Conservation (phyloP, 2,113 vertebrate species). For the human region GRCh38 chr5:115158501-115159000, state of each 20-base stretch:
- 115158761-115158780: not conserved
- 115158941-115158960: conserved; percentile 55
- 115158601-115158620: accelerated
- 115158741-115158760: not conserved
- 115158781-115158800: not conserved
- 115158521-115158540: not conserved
- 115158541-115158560: not conserved
- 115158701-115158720: conserved; percentile 8
- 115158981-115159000: conserved; percentile 49
- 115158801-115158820: not conserved
- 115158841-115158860: not conserved
- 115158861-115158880: not conserved
- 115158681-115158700: not conserved
- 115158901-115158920: not conserved
- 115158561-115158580: not conserved
- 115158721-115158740: not conserved
- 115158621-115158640: not conserved
- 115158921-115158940: conserved; percentile 78
- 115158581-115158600: not conserved
- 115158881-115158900: not conserved
- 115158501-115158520: not conserved
- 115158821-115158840: not conserved
- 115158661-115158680: not conserved
- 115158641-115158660: not conserved
- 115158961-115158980: conserved; percentile 42